Base-by-base conservation (phyloP, 1,140 invertebrate genomes). In the Microplitis demolitor region DNA sequence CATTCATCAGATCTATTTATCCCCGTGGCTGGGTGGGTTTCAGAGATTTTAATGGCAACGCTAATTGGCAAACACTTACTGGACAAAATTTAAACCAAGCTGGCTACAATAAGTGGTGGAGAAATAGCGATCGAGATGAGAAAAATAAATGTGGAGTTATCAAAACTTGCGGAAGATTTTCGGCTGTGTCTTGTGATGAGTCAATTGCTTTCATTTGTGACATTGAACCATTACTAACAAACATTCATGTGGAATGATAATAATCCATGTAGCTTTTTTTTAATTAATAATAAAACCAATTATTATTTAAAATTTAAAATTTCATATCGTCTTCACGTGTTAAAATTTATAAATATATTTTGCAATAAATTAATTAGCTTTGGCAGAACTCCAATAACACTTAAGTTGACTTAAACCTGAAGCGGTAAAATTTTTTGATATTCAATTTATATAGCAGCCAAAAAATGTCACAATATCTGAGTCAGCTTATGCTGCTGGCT, bases 61-160 rank as follows among this genome's bases (percentile, higher is more conserved):
- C 62, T n/a, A 14, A 64, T n/a, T 64, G 62, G 62, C 37, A 24
- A 9, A 64, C 62, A 14, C 6, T 64, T 13, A 14, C 8, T n/a
- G 4, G 33, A 37, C 6, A 35, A 13, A 64, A 8, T 37, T 35
- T 64, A n/a, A 13, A 64, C 5, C 11, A 64, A 5, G 62, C 62
- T 45, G 62, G 62, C 14, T 64, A 64, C 35, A 14, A 64, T 35
- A 39, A 6, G 11, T 64, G 62, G 62, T 64, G 62, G 62, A 64
- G 13, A 16, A 13, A 13, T 4, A 5, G 34, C 4, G 34, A 64
- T 39, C 0, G 1, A 5, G n/a, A 4, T n/a, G 13, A 64, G 3
- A 64, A 34, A 39, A 45, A 14, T 45, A 33, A 64, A n/a, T 64
- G 62, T 64, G 62, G 37, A 39, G 35, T 3, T n/a, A 39, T 64